Evolutionary conservation across 2,113 vertebrate genomes (phyloP).

Genomic region (Aegithalos caudatus): DNA sequence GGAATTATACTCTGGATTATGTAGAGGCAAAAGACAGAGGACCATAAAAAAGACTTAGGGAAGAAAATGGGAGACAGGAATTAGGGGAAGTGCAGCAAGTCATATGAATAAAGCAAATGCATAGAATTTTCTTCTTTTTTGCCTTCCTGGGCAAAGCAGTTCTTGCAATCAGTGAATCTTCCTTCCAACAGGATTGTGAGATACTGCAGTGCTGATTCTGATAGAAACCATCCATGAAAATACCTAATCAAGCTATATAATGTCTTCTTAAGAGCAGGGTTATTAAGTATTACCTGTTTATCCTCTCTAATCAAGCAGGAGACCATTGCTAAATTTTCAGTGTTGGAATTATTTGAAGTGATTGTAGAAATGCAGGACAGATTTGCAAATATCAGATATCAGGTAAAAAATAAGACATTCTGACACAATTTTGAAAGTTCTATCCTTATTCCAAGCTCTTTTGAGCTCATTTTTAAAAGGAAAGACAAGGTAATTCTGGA

Average conservation of each 20-base stretch:
- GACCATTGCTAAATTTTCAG: neutral
- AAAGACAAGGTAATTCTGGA: neutral
- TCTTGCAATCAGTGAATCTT: neutral
- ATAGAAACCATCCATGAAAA: neutral
- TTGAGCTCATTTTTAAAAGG: neutral
- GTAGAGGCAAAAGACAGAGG: neutral
- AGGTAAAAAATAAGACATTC: neutral
- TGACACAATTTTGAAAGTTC: neutral
- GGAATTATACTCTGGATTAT: neutral
- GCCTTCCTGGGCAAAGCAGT: neutral
- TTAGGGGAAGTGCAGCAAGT: neutral
- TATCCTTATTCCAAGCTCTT: neutral
- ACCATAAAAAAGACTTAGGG: neutral
- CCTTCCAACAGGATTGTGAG: neutral
- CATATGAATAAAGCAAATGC: neutral
- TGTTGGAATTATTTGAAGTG: neutral
- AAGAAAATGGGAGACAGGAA: neutral
- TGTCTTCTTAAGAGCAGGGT: neutral
- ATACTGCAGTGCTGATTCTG: neutral
- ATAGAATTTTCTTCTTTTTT: neutral
- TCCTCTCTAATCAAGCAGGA: neutral
- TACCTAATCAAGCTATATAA: neutral
- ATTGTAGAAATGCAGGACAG: neutral
- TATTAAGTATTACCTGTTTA: neutral
- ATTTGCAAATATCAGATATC: neutral